Conservation (phyloP, 2,797 vertebrate genomes). For the Microctenopoma stevenorrisi region DNA sequence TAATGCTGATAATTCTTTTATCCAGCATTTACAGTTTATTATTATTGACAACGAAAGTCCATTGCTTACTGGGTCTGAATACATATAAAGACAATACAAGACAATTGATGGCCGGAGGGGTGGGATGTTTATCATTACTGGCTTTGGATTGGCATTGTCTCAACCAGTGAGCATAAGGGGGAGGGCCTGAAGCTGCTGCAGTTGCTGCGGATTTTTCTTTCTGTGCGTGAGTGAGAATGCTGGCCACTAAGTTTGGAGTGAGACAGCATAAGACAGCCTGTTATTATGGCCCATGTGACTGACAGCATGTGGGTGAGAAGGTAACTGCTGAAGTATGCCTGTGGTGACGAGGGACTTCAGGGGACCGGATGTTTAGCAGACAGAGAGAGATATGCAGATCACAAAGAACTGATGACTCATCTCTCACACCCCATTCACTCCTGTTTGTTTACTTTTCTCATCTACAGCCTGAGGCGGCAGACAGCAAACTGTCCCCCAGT, state of each 20-base stretch:
- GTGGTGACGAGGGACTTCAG: conserved; percentile 71
- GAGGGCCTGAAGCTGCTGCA: no score
- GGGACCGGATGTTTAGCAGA: conserved; percentile 79
- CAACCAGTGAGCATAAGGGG: no score
- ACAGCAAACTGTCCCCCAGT: conserved; percentile 55
- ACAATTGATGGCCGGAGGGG: no score
- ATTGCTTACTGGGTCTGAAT: no score
- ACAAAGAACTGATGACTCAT: conserved; percentile 82
- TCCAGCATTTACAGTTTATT: no score
- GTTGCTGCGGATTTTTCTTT: no score
- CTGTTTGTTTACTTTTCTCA: conserved; percentile 69
- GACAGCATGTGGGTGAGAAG: conserved; percentile 76
- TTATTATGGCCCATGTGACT: conserved; percentile 74
- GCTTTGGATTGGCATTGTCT: no score
- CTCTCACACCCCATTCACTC: conserved; percentile 69
- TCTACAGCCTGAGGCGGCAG: conserved; percentile 51
- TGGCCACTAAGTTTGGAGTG: conserved; percentile 39
- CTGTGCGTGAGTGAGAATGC: conserved; percentile 3
- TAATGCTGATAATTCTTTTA: no score
- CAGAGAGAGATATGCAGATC: conserved; percentile 49
- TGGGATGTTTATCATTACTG: no score
- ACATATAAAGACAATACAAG: no score
- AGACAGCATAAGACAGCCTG: conserved; percentile 67
- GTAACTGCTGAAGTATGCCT: conserved; percentile 80
- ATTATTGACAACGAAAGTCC: no score